Conservation (phyloP, 2,113 vertebrate genomes). For the Tragelaphus imberbis region DNA sequence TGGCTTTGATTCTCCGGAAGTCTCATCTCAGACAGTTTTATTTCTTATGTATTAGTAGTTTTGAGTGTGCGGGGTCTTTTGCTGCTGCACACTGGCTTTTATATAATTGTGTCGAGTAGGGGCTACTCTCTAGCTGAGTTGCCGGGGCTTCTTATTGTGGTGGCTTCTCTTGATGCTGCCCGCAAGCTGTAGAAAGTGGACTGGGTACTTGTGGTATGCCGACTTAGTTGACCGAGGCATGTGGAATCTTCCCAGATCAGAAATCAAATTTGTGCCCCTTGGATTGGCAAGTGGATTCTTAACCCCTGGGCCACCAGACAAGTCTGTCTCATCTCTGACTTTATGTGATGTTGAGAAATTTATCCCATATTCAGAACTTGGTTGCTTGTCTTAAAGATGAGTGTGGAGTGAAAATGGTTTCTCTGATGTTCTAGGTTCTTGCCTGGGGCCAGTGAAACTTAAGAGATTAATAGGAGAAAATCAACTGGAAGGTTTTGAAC, state of each 20-base stretch:
- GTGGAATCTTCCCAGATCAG: background rate
- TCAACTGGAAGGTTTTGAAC: background rate
- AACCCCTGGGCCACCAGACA: background rate
- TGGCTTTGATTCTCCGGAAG: background rate
- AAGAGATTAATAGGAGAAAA: background rate
- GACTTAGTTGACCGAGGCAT: background rate
- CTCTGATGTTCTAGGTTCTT: background rate
- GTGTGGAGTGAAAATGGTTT: background rate
- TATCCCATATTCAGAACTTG: background rate
- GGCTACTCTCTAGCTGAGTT: background rate
- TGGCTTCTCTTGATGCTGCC: background rate
- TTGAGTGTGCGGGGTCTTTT: background rate
- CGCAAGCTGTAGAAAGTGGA: rapidly evolving
- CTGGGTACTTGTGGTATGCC: rapidly evolving
- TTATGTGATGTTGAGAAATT: background rate
- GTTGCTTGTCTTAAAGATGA: background rate
- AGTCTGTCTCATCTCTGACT: background rate
- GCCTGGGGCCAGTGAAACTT: too few relatives aligned
- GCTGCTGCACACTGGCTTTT: background rate
- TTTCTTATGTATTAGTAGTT: background rate
- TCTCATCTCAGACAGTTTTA: background rate
- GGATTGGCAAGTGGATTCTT: rapidly evolving
- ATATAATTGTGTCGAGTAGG: background rate
- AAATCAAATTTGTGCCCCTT: background rate
- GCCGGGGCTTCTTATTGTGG: background rate